Base-by-base conservation (phyloP, 2,888 invertebrate genomes). In the Nomada hirtipes region DNA sequence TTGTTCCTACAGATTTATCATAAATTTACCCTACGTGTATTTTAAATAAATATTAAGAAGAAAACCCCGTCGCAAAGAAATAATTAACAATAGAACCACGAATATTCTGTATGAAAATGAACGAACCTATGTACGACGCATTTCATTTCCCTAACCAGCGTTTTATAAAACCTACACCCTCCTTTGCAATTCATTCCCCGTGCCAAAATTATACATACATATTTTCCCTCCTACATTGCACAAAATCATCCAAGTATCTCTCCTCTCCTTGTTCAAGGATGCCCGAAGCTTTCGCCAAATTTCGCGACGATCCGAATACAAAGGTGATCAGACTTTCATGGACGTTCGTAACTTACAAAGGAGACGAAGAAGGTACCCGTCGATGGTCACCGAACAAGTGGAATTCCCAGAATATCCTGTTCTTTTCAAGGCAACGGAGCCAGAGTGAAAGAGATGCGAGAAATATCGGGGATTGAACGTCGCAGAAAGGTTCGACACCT, bases 401-500 rank as follows among this genome's bases (percentile, higher is more conserved):
- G 44, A 53, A 67, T 71, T 67, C 61, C 57, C 52, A 61, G 65
- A 71, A 74, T 68, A 65, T 53, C 26, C 71, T 20, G 18, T 4
- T 42, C 65, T 65, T 61, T 65, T 47, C 63, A 60, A 60, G 59
- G 69, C 53, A 64, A 59, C 36, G 23, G 64, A 52, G 23, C 15
- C 11, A 73, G 71, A 69, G 69, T 42, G 36, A 36, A 65, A 42
- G 13, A 44, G 20, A 63, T 20, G 36, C 9, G 42, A 2, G 15
- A 61, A 15, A n/a, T 15, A 53, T 65, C 50, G 26, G 64, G 59
- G 47, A 4, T 52, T 52, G 67, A 76, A 67, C 61, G 64, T 75
- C 23, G 71, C 74, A 60, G 70, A 72, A 74, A 77, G 63, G 44
- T 77, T 67, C 52, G 74, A 69, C 69, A 60, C 65, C 47, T 57